Evolutionary conservation across 2,113 vertebrate species (phyloP), one percentile per base, ranked within the genome.

Genomic region (Thermophis baileyi): DNA sequence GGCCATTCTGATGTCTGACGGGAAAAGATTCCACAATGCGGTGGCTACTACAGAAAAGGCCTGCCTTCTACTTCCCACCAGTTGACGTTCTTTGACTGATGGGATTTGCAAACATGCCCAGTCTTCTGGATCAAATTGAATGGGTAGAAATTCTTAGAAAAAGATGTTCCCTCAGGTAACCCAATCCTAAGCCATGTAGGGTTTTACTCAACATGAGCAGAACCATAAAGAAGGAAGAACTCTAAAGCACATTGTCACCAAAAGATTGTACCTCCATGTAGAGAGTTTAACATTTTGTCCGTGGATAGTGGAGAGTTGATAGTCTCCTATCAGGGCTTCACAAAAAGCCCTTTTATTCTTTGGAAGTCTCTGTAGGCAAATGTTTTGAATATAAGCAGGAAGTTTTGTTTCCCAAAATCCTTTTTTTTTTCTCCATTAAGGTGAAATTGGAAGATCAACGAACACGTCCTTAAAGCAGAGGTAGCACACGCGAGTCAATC

Each of bases 371-470:
- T 85, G 1, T 44, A 85, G 54, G 20, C 24, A 47, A 57, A 46
- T 35, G 25, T 91, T 87, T 87, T 49, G 44, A 46, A 7, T 22
- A 24, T 10, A 92, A 51, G 46, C 8, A 4, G 12, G 57, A 88
- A 30, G 40, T 53, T 53, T 14, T 69, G 30, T 49, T 49, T 92
- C 46, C 85, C 57, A 88, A n/a, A n/a, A n/a, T 92, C 27, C 44
- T 74, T n/a, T 74, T 6, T 7, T 1, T 69, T 1, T 24, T 47
- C 10, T 12, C 3, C 63, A 87, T 87, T 63, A 87, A 63, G 30
- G n/a, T 63, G 54, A 91, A 87, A 87, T 87, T 87, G 87, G 60
- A 87, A 91, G 91, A 91, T 50, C 40, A 87, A 54, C 10, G 27
- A 57, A 87, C 35, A 60, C 18, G 85, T 91, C 85, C 53, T 57